Evolutionary conservation across 2,888 invertebrate species (phyloP), one percentile per base, ranked within the genome.

Genomic region (Drosophila antonietae): DNA sequence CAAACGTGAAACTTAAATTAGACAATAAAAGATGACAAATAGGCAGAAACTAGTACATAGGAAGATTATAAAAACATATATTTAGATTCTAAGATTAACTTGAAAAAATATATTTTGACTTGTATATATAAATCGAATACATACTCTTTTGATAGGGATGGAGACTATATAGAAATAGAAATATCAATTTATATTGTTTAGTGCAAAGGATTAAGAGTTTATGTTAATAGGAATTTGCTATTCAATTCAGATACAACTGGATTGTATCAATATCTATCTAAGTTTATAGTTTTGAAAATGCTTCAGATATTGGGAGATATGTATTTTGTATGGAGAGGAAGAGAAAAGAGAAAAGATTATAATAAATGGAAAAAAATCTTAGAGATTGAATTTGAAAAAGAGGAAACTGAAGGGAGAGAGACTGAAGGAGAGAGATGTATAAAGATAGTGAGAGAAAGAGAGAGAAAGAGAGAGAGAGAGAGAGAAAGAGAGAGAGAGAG

Each of bases 1-100:
- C 33, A 39, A 35, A 51, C 35, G 28, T 23, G 31, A 61, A 52
- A 52, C 46, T 69, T 28, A 14, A n/a, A 20, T 9, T 59, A 6
- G 8, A n/a, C 35, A 8, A 28, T 18, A 12, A 15, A 12, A 41
- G 28, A 41, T n/a, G 15, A 6, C 23, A 5, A 31, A 31, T n/a
- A 35, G 14, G 35, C 12, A 23, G n/a, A 31, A 10, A 52, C 8
- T 14, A 52, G 7, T 3, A 33, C 18, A 52, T 52, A 15, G 20
- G 7, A 33, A 33, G 33, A 49, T 49, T n/a, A 28, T 15, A 15
- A 14, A 23, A 12, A 9, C 14, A 23, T 46, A 46, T 28, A 28
- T 47, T 9, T 4, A 9, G 3, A 28, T 8, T 28, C 8, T 7
- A 28, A 47, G 6, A 28, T 8, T 20, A 43, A 6, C 28, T 44